Conservation (phyloP, 2,888 invertebrate genomes). For the Bombylius major region DNA sequence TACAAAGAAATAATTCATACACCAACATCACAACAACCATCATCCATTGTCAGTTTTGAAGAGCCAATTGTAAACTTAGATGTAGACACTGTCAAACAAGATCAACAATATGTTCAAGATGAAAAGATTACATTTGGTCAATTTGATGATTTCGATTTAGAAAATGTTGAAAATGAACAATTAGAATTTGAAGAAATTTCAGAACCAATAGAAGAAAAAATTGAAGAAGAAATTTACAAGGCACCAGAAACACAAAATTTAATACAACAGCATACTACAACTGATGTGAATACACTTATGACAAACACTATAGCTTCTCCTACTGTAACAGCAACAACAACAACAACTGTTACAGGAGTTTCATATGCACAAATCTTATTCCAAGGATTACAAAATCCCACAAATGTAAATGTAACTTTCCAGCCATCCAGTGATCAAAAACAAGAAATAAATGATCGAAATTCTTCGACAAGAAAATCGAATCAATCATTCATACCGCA, state of each 20-base stretch:
- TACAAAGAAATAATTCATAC: no score
- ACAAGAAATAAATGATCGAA: not conserved
- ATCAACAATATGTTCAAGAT: not conserved
- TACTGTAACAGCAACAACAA: conserved; percentile 8
- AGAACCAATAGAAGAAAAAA: not conserved
- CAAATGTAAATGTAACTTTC: conserved; percentile 27
- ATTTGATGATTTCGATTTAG: conserved; percentile 30
- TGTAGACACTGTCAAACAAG: not conserved
- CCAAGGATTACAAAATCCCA: conserved; percentile 41
- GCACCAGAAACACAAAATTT: no score
- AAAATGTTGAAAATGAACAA: not conserved
- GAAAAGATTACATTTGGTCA: conserved; percentile 32
- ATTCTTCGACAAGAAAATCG: not conserved
- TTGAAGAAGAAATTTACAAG: no score
- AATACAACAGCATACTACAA: not conserved
- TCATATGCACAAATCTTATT: conserved; percentile 62
- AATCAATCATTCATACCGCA: not conserved
- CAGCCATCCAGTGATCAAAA: conserved; percentile 44
- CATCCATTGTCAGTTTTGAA: no score
- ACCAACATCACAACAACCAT: no score
- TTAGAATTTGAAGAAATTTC: not conserved
- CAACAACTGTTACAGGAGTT: conserved; percentile 12
- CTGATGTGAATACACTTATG: not conserved
- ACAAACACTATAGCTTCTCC: not conserved
- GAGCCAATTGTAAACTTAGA: no score